Evolutionary conservation across 1,140 invertebrate genomes (phyloP).

Genomic region (Onthophagus taurus): DNA sequence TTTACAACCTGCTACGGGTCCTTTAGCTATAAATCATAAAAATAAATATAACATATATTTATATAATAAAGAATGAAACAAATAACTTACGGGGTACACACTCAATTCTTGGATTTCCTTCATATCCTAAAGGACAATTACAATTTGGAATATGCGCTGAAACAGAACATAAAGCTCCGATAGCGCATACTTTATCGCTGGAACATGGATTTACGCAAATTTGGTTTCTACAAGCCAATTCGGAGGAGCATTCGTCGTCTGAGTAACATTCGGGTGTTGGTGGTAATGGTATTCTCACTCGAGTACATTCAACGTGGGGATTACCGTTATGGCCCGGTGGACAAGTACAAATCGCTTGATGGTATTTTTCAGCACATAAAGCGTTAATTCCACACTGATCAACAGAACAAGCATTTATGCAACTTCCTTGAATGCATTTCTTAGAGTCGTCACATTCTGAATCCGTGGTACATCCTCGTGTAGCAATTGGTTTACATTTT

Average conservation of each 20-base stretch:
- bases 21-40: conserved; percentile 38
- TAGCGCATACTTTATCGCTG: conserved; percentile 56
- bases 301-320: conserved; percentile 68
- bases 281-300: conserved; percentile 42
- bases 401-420: conserved; percentile 66
- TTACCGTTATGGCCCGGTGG: conserved; percentile 71
- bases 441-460: conserved; percentile 62
- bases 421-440: conserved; percentile 64
- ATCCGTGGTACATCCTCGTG: conserved; percentile 56
- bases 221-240: conserved; percentile 65
- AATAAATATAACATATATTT: not conserved
- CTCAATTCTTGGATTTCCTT: conserved; percentile 60
- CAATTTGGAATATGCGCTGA: conserved; percentile 66
- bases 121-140: conserved; percentile 65
- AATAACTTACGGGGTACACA: conserved; percentile 65
- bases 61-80: not conserved
- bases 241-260: conserved; percentile 63
- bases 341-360: conserved; percentile 69
- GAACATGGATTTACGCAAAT: conserved; percentile 71
- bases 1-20: conserved; percentile 57
- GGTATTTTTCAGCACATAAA: conserved; percentile 63
- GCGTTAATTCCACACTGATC: conserved; percentile 77
- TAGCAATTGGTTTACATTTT: conserved; percentile 49
- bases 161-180: conserved; percentile 67
- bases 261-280: conserved; percentile 58